Base-by-base conservation (phyloP, 2,797 vertebrate genomes). In the Acanthurus tractus region DNA sequence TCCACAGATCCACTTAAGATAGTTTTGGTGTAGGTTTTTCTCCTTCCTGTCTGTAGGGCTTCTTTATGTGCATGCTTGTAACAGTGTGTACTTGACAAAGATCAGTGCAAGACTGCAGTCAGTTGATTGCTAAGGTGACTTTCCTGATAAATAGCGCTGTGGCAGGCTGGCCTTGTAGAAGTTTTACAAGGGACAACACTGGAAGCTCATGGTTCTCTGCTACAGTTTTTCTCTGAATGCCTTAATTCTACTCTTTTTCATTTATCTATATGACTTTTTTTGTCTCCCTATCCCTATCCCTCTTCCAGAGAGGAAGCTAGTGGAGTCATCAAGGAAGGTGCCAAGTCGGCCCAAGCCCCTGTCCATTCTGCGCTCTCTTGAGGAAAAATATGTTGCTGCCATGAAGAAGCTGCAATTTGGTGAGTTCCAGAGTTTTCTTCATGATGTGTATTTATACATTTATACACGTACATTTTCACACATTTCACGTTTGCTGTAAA, bases 371-470 rank as follows among this genome's bases (percentile, higher is more conserved):
- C 96, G 97, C 50, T 99, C 98, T 54, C 93, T 99, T 65, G 98
- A 99, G 94, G 98, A 99, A 86, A 99, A 98, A 87, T 99, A 97
- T 45, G 97, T 98, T 17, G 97, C 96, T 66, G 95, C 97, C 82
- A 98, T 99, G 98, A 99, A 97, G 93, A 99, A 98, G 83, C 96
- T 99, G 42, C 98, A 99, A 80, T 99, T 99, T 73, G 98, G 98
- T 99, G 93, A 96, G 97, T 84, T 62, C 0, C 0, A 12, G 0
- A 44, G 17, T 46, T 61, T 63, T 10, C 6, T 22, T 50, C 2
- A 25, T 25, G 7, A 18, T 36, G 6, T 48, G 17, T 12, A 1
- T 55, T 8, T 29, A 36, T 8, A 34, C 15, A 57, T 40, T 29
- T 9, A 23, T 8, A 23, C 20, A 20, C 20, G 18, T 1, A 13